Conservation (phyloP, 2,797 vertebrate species). For the Hydrophis major region DNA sequence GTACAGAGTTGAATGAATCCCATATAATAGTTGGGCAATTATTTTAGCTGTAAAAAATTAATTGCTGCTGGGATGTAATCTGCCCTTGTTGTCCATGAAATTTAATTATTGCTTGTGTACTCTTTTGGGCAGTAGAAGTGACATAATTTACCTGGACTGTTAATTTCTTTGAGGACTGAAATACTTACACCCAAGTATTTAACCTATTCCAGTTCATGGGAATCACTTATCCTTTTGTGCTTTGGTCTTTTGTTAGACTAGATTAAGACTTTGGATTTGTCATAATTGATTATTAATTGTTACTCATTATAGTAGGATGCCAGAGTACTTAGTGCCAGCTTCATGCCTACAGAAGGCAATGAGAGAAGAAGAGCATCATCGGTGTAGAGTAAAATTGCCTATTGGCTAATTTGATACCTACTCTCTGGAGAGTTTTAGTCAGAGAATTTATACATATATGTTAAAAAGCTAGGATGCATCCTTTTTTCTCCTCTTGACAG, state of each 20-base stretch:
- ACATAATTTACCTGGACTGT: not conserved
- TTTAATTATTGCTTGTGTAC: not conserved
- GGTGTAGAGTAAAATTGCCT: not conserved
- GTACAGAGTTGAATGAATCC: not conserved
- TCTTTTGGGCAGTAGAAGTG: not conserved
- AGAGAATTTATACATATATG: not conserved
- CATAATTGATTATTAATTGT: not conserved
- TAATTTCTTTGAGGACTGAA: not conserved
- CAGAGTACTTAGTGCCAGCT: not conserved
- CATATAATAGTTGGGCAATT: not conserved
- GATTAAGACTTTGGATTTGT: not conserved
- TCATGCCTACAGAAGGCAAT: not conserved
- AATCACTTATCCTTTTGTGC: not conserved
- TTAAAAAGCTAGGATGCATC: not conserved
- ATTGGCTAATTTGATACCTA: not conserved
- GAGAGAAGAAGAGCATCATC: not conserved
- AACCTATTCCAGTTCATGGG: not conserved
- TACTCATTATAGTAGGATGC: not conserved
- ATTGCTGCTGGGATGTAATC: not conserved
- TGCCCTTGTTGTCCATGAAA: not conserved
- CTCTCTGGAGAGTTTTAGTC: not conserved
- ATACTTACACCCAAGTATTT: not conserved
- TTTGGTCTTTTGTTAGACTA: not conserved
- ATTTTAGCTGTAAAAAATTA: not conserved
- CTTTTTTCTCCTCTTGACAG: not conserved